Base-by-base conservation (phyloP, 2,797 vertebrate genomes). In the Enteromius thamalakanensis region DNA sequence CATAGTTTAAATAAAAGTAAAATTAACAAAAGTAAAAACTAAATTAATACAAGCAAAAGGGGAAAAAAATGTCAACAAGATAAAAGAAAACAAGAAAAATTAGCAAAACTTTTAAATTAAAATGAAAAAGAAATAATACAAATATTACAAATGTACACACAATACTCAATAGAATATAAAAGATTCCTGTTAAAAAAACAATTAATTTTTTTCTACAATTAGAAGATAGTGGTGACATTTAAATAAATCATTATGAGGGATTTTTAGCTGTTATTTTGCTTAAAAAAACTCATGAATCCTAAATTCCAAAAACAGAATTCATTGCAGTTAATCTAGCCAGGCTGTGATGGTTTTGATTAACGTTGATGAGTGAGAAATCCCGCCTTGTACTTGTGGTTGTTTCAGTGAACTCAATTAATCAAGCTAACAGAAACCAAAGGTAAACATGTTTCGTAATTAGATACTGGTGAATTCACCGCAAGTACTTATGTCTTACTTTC, bases 341-440 rank as follows among this genome's bases (percentile, higher is more conserved):
- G 26, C 70, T 37, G 21, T 42, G 70, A 32, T 9, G 55, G 55
- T 37, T 74, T 74, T 74, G 40, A 81, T 81, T 81, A 81, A 62
- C 8, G 40, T 3, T 23, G 69, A 72, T 60, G 69, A 81, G 34
- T 71, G 49, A 76, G 79, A 67, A 47, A 85, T 58, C 21, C 62
- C 29, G 58, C 67, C 26, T 53, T 34, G 70, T 67, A 71, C 55
- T 64, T 72, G 23, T 79, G 74, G 32, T 72, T 11, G 37, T 85
- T 76, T 85, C 71, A 51, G 47, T 75, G 17, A 78, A 71, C 6
- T 65, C 62, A 76, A 60, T 65, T 68, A 80, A 83, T 87, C 83
- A 76, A 76, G 67, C 32, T 3, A 34, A 34, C 55, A 71, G 53
- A 82, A 72, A 76, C 49, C 64, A 71, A 67, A 67, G 49, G 79